Base-by-base conservation (phyloP, 2,113 vertebrate species). In the Malurus cyaneus region DNA sequence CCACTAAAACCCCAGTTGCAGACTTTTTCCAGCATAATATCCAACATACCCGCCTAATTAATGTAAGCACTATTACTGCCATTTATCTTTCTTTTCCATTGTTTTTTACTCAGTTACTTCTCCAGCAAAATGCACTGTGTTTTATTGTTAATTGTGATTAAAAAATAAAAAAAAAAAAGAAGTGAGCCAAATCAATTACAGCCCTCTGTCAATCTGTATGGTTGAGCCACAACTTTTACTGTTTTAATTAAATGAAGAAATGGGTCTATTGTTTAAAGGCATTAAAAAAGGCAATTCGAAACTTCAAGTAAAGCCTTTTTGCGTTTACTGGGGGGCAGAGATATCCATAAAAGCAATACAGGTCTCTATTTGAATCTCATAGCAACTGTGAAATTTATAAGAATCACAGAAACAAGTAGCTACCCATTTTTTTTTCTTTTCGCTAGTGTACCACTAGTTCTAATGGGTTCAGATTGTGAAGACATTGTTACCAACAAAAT, bases 211-310 rank as follows among this genome's bases (percentile, higher is more conserved):
- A 97, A 96, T 96, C 85, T 87, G 84, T 92, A 85, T 73, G 85
- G 90, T 36, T 89, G 93, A 97, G 93, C 92, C 92, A 87, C 86
- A 96, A 94, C 59, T 97, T 98, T 97, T 97, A 96, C 83, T 96
- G 94, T 96, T 98, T 98, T 98, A 98, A 98, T 98, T 98, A 98
- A 98, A 96, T 80, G 89, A 91, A 97, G 94, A 98, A 97, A 98
- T 56, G 83, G 78, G 56, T 76, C 93, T 95, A 96, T 97, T 98
- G 97, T 98, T 97, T 93, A 94, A 94, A 80, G 80, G 70, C 84
- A 95, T 92, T 86, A 96, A 97, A 98, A 83, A 96, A 96, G 83
- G 85, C 93, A 97, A 97, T 98, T 97, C 92, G 94, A 91, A 95
- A 94, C 50, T 77, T 93, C 74, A 94, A 79, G 57, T 42, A 89